Conservation (phyloP, 37 sponge, comb jelly and placozoan genomes). For the Halichondria panicea region DNA sequence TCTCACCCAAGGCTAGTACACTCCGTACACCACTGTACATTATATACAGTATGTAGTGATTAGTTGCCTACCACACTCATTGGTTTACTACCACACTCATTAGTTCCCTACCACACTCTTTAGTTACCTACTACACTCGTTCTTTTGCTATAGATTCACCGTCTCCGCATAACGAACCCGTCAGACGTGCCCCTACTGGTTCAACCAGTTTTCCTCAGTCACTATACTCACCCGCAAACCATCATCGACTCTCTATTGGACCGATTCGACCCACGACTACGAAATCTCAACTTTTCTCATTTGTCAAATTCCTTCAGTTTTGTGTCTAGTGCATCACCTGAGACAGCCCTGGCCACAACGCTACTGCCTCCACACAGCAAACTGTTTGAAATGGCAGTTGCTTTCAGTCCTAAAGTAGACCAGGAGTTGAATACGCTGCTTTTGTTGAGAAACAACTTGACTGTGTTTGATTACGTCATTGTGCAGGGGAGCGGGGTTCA, state of each 20-base stretch:
- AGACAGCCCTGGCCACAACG: background rate
- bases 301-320: conserved; percentile 7
- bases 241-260: conserved; percentile 22
- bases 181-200: conserved; percentile 15
- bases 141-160: too few relatives aligned
- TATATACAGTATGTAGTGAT: too few relatives aligned
- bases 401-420: conserved; percentile 44
- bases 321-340: background rate
- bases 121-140: too few relatives aligned
- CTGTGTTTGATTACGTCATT: conserved; percentile 70
- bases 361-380: conserved; percentile 21
- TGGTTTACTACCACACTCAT: too few relatives aligned
- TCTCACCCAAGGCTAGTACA: too few relatives aligned
- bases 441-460: conserved; percentile 69
- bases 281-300: conserved; percentile 12
- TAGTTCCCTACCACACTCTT: too few relatives aligned
- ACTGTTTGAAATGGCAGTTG: conserved; percentile 3
- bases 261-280: conserved; percentile 1
- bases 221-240: conserved; percentile 24
- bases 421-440: conserved; percentile 12
- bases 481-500: conserved; percentile 49
- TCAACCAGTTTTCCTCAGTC: conserved; percentile 39
- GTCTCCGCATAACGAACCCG: conserved; percentile 43
- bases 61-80: too few relatives aligned
- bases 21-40: too few relatives aligned